phyloP scores from a whole-genome alignment of 2,888 invertebrate genomes.

The Bombyx huttoni region DNA sequence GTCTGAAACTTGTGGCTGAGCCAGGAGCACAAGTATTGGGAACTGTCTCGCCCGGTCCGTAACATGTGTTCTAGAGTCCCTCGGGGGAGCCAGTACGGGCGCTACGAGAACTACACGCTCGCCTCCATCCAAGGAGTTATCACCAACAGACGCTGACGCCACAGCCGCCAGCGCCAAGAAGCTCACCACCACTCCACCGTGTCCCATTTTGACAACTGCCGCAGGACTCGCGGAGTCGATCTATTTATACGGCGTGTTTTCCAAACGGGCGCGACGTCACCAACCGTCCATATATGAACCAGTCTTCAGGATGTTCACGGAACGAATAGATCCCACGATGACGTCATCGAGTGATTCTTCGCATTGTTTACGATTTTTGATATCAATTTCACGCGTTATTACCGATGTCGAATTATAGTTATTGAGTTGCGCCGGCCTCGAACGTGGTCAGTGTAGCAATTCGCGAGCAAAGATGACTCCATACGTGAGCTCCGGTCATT shows the following conservation, averaged over 20 bases:
- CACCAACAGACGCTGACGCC: constrained; percentile 36
- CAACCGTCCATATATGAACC: constrained; percentile 14
- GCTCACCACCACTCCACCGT: constrained; percentile 38
- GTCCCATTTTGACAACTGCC: constrained; percentile 60
- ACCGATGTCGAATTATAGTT: constrained; percentile 2
- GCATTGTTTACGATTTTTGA: constrained; percentile 10
- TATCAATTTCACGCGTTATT: constrained; percentile 6
- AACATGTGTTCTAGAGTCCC: constrained; percentile 40
- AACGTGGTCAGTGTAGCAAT: constrained; percentile 31
- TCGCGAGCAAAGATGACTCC: constrained; percentile 12
- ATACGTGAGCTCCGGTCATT: constrained; percentile 35
- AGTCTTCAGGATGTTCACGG: constrained; percentile 29
- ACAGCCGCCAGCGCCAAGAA: constrained; percentile 35
- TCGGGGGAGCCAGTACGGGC: constrained; percentile 55
- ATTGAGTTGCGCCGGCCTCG: background rate
- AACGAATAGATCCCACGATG: constrained; percentile 36
- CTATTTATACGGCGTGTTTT: constrained; percentile 59
- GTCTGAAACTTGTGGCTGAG: constrained; percentile 19
- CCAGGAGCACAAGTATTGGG: constrained; percentile 49
- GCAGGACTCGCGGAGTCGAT: constrained; percentile 43
- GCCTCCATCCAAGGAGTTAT: constrained; percentile 43
- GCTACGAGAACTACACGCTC: constrained; percentile 49
- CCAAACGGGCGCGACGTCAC: constrained; percentile 42
- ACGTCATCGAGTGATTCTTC: constrained; percentile 23
- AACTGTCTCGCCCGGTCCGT: constrained; percentile 54